phyloP scores from a whole-genome alignment of 2,113 vertebrate genomes.

The Sclerurus mexicanus region DNA sequence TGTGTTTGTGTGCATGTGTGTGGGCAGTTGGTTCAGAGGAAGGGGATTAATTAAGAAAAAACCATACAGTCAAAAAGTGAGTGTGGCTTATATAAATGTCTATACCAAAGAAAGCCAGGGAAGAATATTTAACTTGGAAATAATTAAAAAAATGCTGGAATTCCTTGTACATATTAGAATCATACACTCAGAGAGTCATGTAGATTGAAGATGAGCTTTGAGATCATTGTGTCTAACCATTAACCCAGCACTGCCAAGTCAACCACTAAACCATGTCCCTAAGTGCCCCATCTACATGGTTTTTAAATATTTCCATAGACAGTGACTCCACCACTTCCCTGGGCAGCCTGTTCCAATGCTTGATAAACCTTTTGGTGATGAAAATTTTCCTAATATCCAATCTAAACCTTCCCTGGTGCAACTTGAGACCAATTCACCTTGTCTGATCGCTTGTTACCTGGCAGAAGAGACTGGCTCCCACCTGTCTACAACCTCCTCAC shows the following conservation, averaged over 20 bases:
- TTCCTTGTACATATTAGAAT: background rate
- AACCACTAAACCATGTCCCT: background rate
- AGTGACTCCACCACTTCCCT: background rate
- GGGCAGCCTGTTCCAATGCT: background rate
- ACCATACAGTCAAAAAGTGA: background rate
- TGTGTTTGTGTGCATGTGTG: background rate
- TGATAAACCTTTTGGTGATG: background rate
- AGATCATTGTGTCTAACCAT: accelerated
- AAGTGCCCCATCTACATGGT: accelerated
- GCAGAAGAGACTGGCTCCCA: background rate
- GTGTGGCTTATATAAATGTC: background rate
- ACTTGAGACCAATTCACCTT: background rate
- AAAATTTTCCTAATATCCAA: background rate
- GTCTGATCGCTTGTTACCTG: background rate
- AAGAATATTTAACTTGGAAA: background rate
- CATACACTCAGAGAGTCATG: background rate
- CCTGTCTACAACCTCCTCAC: background rate
- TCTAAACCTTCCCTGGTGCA: background rate
- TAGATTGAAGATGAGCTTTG: background rate
- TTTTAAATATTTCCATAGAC: background rate
- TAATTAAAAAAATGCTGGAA: background rate
- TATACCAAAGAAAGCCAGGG: background rate
- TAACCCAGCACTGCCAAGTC: background rate
- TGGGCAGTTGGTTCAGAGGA: background rate
- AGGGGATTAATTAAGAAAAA: background rate